Base-by-base conservation (phyloP, 2,113 vertebrate genomes). In the Tetraodon nigroviridis region DNA sequence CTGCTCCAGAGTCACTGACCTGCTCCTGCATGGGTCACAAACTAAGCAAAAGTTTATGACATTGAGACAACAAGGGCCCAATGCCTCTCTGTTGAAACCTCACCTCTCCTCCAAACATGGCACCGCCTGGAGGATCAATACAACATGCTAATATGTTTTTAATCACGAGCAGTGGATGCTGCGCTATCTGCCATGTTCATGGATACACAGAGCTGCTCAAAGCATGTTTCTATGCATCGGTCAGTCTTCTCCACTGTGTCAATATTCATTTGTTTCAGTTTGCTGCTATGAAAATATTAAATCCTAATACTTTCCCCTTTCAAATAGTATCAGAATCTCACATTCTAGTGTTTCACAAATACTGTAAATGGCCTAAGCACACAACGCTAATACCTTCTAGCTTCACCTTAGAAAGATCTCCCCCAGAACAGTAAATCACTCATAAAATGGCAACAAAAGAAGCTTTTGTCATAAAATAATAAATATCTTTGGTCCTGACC, bases 401-500 rank as follows among this genome's bases (percentile, higher is more conserved):
- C 62, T 67, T 60, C 55, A 18, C 53, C 71, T 76, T 75, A 84
- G 84, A 86, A 87, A 88, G 85, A 87, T 90, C 84, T 89, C 81
- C 77, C 73, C 57, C 70, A 89, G 78, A 92, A 90, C 91, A 86
- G 87, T 90, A 90, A 90, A 92, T 92, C 89, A 92, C 91, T 92
- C 89, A 90, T 85, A 85, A 81, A 89, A 84, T 62, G 74, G 82
- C 86, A 77, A 90, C 88, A 90, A 90, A 90, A 89, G 85, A 87
- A 85, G 60, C 85, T 80, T 90, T 93, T 90, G 86, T 87, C 80
- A 67, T 86, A 89, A 85, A 90, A 88, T 90, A 87, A 78, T 90
- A 92, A 90, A 91, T 91, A 91, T 88, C 71, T 82, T 87, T 90
- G 91, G 91, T 92, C 89, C 88, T 95, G 95, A 98, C 95, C 96